Percentiles rank a stretch among this genome's conserved stretches.
These are phyloP conservation scores for Lamellibrachia columna DNA, from an alignment of 2,888 invertebrate species.

Conservation along the genomic window DNA sequence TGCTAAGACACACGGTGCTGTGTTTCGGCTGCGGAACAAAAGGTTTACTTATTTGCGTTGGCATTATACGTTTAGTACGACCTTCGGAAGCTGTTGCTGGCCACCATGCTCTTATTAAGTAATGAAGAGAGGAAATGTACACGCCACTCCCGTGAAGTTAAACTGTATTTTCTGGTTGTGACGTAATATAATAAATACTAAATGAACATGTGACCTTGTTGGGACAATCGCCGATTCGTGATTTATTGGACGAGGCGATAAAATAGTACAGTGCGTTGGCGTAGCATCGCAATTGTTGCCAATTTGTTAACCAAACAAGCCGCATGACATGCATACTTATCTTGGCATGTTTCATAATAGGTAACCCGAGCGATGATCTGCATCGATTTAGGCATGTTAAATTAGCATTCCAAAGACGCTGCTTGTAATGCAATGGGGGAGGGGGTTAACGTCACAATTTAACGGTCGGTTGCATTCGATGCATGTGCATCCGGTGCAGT, in stretches of 20 bases:
- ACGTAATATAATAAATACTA: not conserved
- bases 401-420: not conserved
- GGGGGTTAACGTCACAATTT: too few relatives aligned
- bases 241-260: not conserved
- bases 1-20: not conserved
- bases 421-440: not conserved
- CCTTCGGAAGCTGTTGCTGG: not conserved
- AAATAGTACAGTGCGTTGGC: not conserved
- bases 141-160: not conserved
- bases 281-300: not conserved
- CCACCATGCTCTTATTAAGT: not conserved
- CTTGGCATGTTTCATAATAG: not conserved
- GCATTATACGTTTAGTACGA: not conserved
- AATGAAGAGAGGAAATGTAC: not conserved
- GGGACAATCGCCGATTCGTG: not conserved
- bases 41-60: not conserved
- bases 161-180: not conserved
- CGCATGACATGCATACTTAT: not conserved
- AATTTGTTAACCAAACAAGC: not conserved
- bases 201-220: not conserved
- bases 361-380: not conserved
- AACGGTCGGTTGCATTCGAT: too few relatives aligned
- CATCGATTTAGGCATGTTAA: not conserved
- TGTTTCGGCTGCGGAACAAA: not conserved
- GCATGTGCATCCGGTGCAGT: too few relatives aligned